Evolutionary conservation across 2,797 vertebrate species (phyloP).

Genomic region (Alca torda): DNA sequence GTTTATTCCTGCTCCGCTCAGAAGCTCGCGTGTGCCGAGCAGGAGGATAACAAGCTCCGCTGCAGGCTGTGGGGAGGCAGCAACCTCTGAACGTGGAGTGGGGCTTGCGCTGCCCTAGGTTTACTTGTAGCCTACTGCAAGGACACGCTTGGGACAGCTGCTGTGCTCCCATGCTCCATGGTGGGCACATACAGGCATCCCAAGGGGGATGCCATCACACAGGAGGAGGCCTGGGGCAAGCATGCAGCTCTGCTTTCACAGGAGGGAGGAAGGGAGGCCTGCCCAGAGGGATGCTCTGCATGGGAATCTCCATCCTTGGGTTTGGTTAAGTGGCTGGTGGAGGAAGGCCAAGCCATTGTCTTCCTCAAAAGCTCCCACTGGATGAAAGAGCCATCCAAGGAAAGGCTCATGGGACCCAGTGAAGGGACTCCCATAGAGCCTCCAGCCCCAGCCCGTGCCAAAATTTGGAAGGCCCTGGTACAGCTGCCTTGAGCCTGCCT

Average conservation of each 20-base stretch:
- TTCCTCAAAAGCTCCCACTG: neutral
- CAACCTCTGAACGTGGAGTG: neutral
- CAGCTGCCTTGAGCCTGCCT: neutral
- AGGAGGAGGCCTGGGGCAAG: neutral
- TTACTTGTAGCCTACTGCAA: neutral
- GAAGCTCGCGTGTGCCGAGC: neutral
- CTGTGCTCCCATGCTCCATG: neutral
- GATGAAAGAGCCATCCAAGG: neutral
- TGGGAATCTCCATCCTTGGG: neutral
- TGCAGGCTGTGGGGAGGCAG: neutral
- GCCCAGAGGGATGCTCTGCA: neutral
- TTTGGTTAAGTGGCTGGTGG: neutral
- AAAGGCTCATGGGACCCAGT: neutral
- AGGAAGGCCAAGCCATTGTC: neutral
- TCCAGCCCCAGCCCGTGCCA: neutral
- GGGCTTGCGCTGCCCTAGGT: neutral
- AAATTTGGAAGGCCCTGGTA: no score
- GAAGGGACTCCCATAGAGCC: neutral
- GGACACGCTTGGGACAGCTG: neutral
- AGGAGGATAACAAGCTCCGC: neutral
- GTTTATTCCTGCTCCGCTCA: neutral
- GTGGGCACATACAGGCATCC: neutral
- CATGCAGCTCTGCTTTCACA: accelerated
- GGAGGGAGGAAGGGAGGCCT: neutral
- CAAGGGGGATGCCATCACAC: accelerated